Percentiles rank a stretch among this genome's conserved stretches.
phyloP scores from a whole-genome alignment of 1,140 invertebrate genomes.

The Tetragonula clypearis region DNA sequence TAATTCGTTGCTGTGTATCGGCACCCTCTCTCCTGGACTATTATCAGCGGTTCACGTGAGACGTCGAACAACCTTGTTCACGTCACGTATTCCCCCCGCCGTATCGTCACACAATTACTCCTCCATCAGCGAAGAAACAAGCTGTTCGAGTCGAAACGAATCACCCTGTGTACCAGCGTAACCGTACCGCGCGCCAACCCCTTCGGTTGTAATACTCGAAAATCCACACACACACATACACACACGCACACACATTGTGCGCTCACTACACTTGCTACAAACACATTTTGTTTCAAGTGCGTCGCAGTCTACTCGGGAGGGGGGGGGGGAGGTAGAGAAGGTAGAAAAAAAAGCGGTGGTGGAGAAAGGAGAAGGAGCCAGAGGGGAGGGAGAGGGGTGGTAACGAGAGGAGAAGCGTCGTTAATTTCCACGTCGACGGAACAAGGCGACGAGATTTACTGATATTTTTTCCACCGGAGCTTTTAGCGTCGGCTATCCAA shows the following conservation, averaged over 20 bases:
- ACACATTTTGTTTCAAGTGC: neutral
- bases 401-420: conserved; percentile 55
- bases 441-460: conserved; percentile 68
- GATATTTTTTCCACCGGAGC: conserved; percentile 69
- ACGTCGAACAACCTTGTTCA: neutral
- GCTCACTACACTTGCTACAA: neutral
- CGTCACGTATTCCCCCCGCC: neutral
- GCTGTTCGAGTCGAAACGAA: neutral
- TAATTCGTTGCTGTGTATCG: neutral
- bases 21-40: neutral
- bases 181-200: neutral
- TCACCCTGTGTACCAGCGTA: neutral
- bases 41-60: neutral
- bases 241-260: no score
- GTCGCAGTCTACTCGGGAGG: neutral
- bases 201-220: no score
- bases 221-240: neutral
- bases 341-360: neutral
- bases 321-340: no score
- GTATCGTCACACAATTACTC: neutral
- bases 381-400: neutral
- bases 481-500: conserved; percentile 66
- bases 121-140: neutral
- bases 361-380: neutral
- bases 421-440: conserved; percentile 69